Conservation (phyloP, 2,888 invertebrate genomes). For the Odontomyia ornata region DNA sequence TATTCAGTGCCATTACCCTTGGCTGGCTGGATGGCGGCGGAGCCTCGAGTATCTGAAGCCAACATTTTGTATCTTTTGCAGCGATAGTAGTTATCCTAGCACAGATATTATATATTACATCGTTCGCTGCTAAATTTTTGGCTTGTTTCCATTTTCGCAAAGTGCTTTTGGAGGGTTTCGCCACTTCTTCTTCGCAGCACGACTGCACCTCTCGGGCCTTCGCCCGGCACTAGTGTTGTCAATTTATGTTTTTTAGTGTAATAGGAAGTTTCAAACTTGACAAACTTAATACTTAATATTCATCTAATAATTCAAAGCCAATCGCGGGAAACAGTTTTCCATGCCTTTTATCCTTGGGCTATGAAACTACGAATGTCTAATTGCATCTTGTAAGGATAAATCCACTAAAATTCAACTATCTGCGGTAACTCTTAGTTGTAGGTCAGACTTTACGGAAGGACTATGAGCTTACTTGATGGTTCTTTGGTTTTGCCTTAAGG, state of each 20-base stretch:
- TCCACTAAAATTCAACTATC: neutral
- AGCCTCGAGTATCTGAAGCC: neutral
- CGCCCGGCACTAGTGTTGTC: neutral
- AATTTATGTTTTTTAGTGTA: neutral
- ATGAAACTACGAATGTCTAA: too few species aligned
- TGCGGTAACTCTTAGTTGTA: neutral
- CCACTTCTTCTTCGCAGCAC: too few species aligned
- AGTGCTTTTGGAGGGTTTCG: conserved; percentile 4
- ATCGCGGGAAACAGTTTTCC: neutral
- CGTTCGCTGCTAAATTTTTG: conserved; percentile 8
- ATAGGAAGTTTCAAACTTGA: too few species aligned
- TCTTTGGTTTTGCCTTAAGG: conserved; percentile 31
- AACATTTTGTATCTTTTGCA: neutral
- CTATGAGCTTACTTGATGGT: neutral
- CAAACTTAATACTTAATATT: neutral
- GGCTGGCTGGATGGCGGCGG: too few species aligned
- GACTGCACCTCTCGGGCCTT: too few species aligned
- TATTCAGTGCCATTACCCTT: conserved; percentile 12
- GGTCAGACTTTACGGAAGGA: neutral
- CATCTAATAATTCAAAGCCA: neutral
- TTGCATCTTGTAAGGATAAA: too few species aligned
- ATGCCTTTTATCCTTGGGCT: too few species aligned
- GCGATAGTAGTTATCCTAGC: conserved; percentile 13
- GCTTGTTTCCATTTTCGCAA: conserved; percentile 33
- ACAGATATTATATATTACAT: neutral